Conservation (phyloP, 1,140 invertebrate species). For the Leptinotarsa texana region DNA sequence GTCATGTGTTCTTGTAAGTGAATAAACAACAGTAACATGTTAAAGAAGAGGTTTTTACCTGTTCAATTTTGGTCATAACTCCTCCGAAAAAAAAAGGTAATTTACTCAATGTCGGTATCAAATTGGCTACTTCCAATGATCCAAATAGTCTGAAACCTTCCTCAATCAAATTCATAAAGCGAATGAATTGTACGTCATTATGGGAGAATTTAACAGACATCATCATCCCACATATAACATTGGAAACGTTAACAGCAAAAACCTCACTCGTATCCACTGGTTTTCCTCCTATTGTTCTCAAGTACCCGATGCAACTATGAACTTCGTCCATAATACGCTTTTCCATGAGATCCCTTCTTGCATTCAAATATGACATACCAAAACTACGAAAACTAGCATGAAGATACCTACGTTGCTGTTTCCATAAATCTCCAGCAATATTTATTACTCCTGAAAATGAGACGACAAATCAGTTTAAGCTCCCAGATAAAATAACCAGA, state of each 20-base stretch:
- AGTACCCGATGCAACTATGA: conserved; percentile 67
- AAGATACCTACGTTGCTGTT: conserved; percentile 87
- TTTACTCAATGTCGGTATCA: conserved; percentile 70
- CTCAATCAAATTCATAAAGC: conserved; percentile 82
- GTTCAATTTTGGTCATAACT: no score
- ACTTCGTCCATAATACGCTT: conserved; percentile 85
- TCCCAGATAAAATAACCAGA: not conserved
- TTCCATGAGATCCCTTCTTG: conserved; percentile 81
- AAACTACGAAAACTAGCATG: conserved; percentile 86
- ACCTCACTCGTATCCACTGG: conserved; percentile 72
- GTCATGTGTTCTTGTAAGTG: no score
- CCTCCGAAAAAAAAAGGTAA: conserved; percentile 59
- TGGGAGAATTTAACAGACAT: conserved; percentile 85
- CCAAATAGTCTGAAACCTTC: conserved; percentile 88
- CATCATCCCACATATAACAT: conserved; percentile 88
- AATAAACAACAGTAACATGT: no score
- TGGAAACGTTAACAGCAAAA: conserved; percentile 81
- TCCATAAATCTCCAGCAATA: conserved; percentile 88
- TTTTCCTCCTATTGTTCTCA: conserved; percentile 64
- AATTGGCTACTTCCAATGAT: conserved; percentile 67
- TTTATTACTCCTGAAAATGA: conserved; percentile 81
- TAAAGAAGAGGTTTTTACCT: no score
- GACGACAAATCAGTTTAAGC: not conserved
- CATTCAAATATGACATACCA: conserved; percentile 83
- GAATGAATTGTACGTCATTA: conserved; percentile 73